Evolutionary conservation across 2,797 vertebrate genomes (phyloP).

Genomic region (Lagorchestes hirsutus): DNA sequence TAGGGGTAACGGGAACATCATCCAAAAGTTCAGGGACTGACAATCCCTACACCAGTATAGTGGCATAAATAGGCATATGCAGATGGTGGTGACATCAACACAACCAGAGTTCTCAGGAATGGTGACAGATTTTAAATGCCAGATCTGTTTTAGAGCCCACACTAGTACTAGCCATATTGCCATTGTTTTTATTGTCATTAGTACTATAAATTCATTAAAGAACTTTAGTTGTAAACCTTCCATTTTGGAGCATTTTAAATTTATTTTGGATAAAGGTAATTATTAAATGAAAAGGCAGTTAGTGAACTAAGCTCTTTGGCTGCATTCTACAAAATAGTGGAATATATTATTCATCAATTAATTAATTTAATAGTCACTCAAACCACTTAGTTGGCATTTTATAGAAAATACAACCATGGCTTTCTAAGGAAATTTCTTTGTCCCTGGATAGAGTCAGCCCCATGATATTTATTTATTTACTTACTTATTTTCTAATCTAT

Average conservation of each 20-base stretch:
- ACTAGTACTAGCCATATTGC: background rate
- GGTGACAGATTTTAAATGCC: conserved; percentile 38
- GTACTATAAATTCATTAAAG: conserved; percentile 49
- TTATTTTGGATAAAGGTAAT: background rate
- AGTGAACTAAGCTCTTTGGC: conserved; percentile 14
- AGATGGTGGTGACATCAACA: background rate
- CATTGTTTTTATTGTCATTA: conserved; percentile 20
- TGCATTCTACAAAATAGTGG: conserved; percentile 25
- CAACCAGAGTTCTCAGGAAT: background rate
- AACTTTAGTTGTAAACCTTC: conserved; percentile 53
- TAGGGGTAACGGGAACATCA: conserved; percentile 64
- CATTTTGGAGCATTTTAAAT: background rate
- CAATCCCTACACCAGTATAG: conserved; percentile 3
- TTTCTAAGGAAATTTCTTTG: conserved; percentile 23
- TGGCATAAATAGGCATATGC: conserved; percentile 50
- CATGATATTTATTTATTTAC: background rate
- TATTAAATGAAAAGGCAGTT: background rate
- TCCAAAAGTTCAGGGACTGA: conserved; percentile 51
- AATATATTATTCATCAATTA: background rate
- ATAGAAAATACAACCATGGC: background rate
- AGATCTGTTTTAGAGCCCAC: conserved; percentile 35
- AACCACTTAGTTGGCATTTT: conserved; percentile 26
- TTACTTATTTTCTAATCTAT: background rate
- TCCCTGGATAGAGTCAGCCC: background rate
- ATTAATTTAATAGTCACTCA: conserved; percentile 35